Base-by-base conservation (phyloP, 2,113 vertebrate species). In the Columba livia region DNA sequence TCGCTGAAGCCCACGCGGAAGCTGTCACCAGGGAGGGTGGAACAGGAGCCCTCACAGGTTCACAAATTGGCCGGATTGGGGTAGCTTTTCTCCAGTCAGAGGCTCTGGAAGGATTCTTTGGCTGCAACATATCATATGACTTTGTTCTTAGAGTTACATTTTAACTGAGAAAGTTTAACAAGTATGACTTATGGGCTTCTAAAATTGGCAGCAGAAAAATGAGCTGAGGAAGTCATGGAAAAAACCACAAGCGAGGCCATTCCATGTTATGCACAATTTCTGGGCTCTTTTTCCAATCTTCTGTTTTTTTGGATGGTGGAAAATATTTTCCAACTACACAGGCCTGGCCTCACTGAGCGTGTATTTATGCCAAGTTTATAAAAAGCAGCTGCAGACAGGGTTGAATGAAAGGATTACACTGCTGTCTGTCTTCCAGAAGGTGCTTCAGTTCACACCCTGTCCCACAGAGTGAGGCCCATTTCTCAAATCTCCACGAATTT, bases 321-420 rank as follows among this genome's bases (percentile, higher is more conserved):
- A 98, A 98, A 98, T 98, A 98, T 97, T 98, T 98, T 97, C 97
- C 98, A 97, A 97, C 98, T 98, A 98, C 96, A 94, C 97, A 98
- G 98, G 97, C 98, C 98, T 98, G 98, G 98, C 98, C 71, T 94
- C 95, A 72, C 95, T 93, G 69, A 97, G 90, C 56, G 94, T 42
- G 74, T 94, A 96, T 97, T 98, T 92, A 91, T 98, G 97, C 98
- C 97, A 98, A 97, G 97, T 97, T 97, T 96, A 96, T 98, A 98
- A 98, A 97, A 97, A 98, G 97, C 97, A 98, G 98, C 98, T 98
- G 98, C 98, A 98, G 98, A 97, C 98, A 92, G 84, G 92, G 97
- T 93, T 97, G 98, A 98, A 97, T 98, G 98, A 98, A 98, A 98
- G 98, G 98, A 98, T 98, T 97, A 98, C 96, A 95, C 94, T 97